Percentiles rank a stretch among this genome's conserved stretches.
phyloP scores from a whole-genome alignment of 2,888 invertebrate species.

The Catocala sponsa region DNA sequence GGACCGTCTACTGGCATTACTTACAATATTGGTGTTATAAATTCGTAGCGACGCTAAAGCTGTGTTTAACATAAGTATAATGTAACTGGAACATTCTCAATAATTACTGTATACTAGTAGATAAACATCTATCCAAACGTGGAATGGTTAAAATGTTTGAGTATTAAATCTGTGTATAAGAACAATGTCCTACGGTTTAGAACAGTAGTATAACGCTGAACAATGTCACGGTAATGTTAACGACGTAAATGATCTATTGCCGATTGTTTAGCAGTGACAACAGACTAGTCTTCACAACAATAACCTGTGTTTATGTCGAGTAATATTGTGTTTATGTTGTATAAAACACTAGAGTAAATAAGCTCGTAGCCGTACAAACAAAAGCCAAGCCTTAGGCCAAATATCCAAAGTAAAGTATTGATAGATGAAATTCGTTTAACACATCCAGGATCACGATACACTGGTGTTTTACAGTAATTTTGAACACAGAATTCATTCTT shows the following conservation, averaged over 20 bases:
- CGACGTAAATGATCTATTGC: slow-evolving; percentile 18
- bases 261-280: slow-evolving; percentile 20
- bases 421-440: slow-evolving; percentile 37
- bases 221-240: slow-evolving; percentile 19
- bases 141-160: slow-evolving; percentile 79
- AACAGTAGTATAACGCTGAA: slow-evolving; percentile 44
- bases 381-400: slow-evolving; percentile 78
- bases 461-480: slow-evolving; percentile 32
- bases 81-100: slow-evolving; percentile 27
- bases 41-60: slow-evolving; percentile 62
- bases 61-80: slow-evolving; percentile 34
- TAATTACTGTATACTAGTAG: slow-evolving; percentile 19
- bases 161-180: slow-evolving; percentile 79
- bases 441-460: slow-evolving; percentile 29
- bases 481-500: slow-evolving; percentile 52
- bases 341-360: slow-evolving; percentile 75
- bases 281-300: slow-evolving; percentile 16
- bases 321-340: slow-evolving; percentile 43
- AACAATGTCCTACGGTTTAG: slow-evolving; percentile 53
- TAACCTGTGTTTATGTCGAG: slow-evolving; percentile 24
- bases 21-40: slow-evolving; percentile 76
- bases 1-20: slow-evolving; percentile 75
- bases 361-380: slow-evolving; percentile 75
- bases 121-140: slow-evolving; percentile 59
- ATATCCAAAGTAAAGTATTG: slow-evolving; percentile 41